Percentiles rank a stretch among this genome's conserved stretches.
phyloP scores from a whole-genome alignment of 2,888 invertebrate species.

The Nipponacmea schrenckii region DNA sequence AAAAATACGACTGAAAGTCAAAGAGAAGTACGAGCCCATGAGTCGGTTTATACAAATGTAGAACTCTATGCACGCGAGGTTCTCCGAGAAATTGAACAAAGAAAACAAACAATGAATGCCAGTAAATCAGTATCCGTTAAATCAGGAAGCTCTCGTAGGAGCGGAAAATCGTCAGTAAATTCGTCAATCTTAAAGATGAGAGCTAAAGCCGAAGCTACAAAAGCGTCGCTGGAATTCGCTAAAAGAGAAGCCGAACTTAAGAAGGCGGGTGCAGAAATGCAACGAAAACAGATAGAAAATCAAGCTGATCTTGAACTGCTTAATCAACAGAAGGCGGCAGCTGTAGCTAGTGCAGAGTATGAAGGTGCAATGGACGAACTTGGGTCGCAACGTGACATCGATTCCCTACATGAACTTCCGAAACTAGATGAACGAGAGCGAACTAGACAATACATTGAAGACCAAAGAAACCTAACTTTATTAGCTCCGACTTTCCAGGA shows the following conservation, averaged over 20 bases:
- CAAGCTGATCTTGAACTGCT: slow-evolving; percentile 10
- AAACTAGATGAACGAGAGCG: not conserved
- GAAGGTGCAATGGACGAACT: slow-evolving; percentile 11
- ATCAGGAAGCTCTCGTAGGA: not conserved
- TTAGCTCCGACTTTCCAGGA: no score
- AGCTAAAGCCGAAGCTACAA: slow-evolving; percentile 15
- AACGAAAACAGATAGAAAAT: slow-evolving; percentile 7
- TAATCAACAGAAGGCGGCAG: slow-evolving; percentile 16
- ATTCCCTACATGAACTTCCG: not conserved
- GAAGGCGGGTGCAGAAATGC: slow-evolving; percentile 6
- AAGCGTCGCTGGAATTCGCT: slow-evolving; percentile 6
- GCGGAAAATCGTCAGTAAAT: no score
- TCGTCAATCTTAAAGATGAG: not conserved
- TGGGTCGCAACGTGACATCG: not conserved
- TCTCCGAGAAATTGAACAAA: not conserved
- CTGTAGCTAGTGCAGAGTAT: slow-evolving; percentile 14
- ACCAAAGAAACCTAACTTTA: not conserved
- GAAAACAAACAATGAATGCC: not conserved
- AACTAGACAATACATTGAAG: not conserved
- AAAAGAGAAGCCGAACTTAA: slow-evolving; percentile 9
- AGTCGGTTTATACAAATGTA: not conserved
- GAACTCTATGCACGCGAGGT: not conserved
- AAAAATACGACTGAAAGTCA: not conserved
- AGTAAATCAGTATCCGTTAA: not conserved
- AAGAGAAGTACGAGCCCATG: not conserved